Base-by-base conservation (phyloP, 2,797 vertebrate genomes). In the Chloroceryle amazona region DNA sequence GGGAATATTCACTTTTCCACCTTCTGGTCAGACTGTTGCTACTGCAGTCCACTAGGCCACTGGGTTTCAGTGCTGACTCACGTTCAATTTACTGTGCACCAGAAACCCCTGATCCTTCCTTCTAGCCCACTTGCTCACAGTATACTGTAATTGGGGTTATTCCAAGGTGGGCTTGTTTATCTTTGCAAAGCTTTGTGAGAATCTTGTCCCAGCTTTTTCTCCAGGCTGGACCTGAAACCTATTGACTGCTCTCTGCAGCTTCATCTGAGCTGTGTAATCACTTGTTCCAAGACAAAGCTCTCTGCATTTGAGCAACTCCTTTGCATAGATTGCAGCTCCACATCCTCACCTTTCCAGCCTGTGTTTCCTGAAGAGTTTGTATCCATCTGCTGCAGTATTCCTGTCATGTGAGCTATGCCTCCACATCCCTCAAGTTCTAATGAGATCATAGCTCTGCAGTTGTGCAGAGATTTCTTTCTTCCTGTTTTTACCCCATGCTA, bases 151-250 rank as follows among this genome's bases (percentile, higher is more conserved):
- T 12, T 73, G 28, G 39, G 39, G 13, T 91, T 85, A 63, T 92
- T 76, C 21, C 0, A 0, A 22, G 8, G 54, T 5, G 8, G 54
- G 6, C 16, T 65, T 14, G 37, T 60, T 93, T 89, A 46, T 17
- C 11, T 41, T 70, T 72, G 4, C 4, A 42, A 18, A 75, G 26
- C 11, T 83, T 52, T 6, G 4, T 35, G 73, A 67, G 28, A 19
- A 62, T 81, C 41, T 71, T 73, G 10, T 75, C 19, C 26, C 23
- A 70, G 23, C 29, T 71, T 11, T 23, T 60, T 62, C 51, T 61
- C 8, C 42, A 61, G 19, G 14, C 22, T 87, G 14, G 39, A 29
- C 23, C 16, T 72, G 41, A 23, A 75, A 58, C 14, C 13, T 31
- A 3, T 6, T 58, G 67, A 39, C n/a, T 72, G 12, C n/a, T 85